phyloP scores from a whole-genome alignment of 2,113 vertebrate genomes.

The Phylloscopus trochiloides region DNA sequence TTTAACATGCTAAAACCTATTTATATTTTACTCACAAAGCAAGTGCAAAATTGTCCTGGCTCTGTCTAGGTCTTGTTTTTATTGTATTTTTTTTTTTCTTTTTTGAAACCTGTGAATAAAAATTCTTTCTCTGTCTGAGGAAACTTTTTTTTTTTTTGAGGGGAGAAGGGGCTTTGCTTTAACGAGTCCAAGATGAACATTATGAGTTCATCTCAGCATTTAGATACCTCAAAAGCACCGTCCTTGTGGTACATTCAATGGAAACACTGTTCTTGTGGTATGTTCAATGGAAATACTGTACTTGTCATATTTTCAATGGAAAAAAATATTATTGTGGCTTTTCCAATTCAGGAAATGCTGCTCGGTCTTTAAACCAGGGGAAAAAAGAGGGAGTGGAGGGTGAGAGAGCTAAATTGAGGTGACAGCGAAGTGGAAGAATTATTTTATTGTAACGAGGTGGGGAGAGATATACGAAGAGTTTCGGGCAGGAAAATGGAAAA shows the following conservation, averaged over 20 bases:
- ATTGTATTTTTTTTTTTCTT: conserved; percentile 59
- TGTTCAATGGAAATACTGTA: conserved; percentile 34
- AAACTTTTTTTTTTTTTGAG: not conserved
- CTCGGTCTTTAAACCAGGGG: conserved; percentile 56
- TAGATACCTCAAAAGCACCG: conserved; percentile 76
- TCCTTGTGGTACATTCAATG: conserved; percentile 72
- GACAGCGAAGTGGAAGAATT: conserved; percentile 62
- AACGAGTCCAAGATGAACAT: conserved; percentile 79
- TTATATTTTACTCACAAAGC: conserved; percentile 79
- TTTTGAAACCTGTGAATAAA: conserved; percentile 69
- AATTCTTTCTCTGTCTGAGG: conserved; percentile 69
- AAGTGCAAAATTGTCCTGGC: conserved; percentile 79
- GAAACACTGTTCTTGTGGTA: conserved; percentile 71
- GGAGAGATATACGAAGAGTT: conserved; percentile 12
- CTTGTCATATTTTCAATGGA: conserved; percentile 70
- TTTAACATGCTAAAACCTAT: conserved; percentile 74
- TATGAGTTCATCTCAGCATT: conserved; percentile 74
- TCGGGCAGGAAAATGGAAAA: conserved; percentile 34
- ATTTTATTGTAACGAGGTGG: conserved; percentile 53
- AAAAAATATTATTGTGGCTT: conserved; percentile 68
- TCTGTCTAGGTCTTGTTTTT: conserved; percentile 73
- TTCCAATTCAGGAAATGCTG: conserved; percentile 73
- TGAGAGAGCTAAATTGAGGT: conserved; percentile 59
- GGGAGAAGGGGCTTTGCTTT: conserved; percentile 60
- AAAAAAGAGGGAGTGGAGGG: conserved; percentile 54